Percentiles rank a stretch among this genome's conserved stretches.
These are phyloP conservation scores for Ceratotherium simum DNA, from an alignment of 2,113 vertebrate genomes.

Conservation along the genomic window DNA sequence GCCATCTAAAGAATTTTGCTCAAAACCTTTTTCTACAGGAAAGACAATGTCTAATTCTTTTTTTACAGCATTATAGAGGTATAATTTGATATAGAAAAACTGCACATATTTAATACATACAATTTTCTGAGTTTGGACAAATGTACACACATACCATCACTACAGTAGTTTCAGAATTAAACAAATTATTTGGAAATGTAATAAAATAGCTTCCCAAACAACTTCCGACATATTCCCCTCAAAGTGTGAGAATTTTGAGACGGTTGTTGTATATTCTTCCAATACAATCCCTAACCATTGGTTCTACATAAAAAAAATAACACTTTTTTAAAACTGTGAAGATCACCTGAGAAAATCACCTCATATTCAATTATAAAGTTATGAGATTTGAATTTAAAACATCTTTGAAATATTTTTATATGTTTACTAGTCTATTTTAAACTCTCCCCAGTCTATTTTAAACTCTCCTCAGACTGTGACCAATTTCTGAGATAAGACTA, in stretches of 20 bases:
- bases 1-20: background rate
- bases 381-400: background rate
- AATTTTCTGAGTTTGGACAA: background rate
- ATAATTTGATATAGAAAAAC: background rate
- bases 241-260: background rate
- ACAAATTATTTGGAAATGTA: constrained; percentile 1
- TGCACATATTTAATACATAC: background rate
- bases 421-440: background rate
- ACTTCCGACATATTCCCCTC: background rate
- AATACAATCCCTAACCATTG: background rate
- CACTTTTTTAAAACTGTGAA: background rate
- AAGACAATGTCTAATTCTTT: background rate
- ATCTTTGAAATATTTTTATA: background rate
- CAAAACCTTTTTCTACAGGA: background rate
- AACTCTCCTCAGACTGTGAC: background rate
- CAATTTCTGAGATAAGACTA: background rate
- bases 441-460: background rate
- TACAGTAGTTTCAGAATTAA: background rate
- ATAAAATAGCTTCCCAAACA: background rate
- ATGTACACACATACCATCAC: background rate
- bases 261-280: background rate
- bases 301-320: background rate
- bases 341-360: background rate
- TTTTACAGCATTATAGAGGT: background rate
- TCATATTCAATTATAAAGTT: background rate